Percentiles rank a stretch among this genome's conserved stretches.
phyloP scores from a whole-genome alignment of 2,113 vertebrate species.

The Acanthochromis polyacanthus region DNA sequence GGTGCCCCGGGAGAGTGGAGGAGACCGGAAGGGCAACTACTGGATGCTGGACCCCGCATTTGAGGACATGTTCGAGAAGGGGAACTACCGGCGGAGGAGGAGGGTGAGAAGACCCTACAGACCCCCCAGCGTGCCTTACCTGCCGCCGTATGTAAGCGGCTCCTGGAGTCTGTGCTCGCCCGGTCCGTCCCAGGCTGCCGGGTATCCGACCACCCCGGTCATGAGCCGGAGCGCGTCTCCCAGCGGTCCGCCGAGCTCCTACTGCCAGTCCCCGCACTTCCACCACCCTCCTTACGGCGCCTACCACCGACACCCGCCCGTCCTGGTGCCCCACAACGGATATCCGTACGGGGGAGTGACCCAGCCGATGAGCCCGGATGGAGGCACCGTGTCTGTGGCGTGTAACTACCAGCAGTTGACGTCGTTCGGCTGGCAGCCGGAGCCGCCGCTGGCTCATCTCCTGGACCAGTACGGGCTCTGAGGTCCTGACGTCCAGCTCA shows the following conservation, averaged over 20 bases:
- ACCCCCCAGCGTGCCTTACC: slow-evolving; percentile 52
- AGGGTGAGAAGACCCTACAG: slow-evolving; percentile 70
- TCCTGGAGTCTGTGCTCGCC: slow-evolving; percentile 70
- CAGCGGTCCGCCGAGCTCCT: slow-evolving; percentile 62
- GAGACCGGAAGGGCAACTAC: slow-evolving; percentile 80
- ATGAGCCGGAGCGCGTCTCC: slow-evolving; percentile 57
- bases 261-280: slow-evolving; percentile 57
- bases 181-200: slow-evolving; percentile 27
- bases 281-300: slow-evolving; percentile 69
- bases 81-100: slow-evolving; percentile 83
- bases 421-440: slow-evolving; percentile 53
- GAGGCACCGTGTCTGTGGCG: slow-evolving; percentile 56
- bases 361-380: slow-evolving; percentile 75
- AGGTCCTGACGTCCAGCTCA: not conserved
- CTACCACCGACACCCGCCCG: slow-evolving; percentile 67
- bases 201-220: slow-evolving; percentile 46
- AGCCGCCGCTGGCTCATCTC: slow-evolving; percentile 47
- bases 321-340: slow-evolving; percentile 72
- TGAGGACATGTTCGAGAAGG: slow-evolving; percentile 85
- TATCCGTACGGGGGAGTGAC: slow-evolving; percentile 69
- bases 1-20: slow-evolving; percentile 75
- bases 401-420: slow-evolving; percentile 68
- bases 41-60: slow-evolving; percentile 87
- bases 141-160: slow-evolving; percentile 63
- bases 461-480: slow-evolving; percentile 47